phyloP scores from a whole-genome alignment of 2,797 vertebrate species.

The Lepidocolaptes lacrymiger region DNA sequence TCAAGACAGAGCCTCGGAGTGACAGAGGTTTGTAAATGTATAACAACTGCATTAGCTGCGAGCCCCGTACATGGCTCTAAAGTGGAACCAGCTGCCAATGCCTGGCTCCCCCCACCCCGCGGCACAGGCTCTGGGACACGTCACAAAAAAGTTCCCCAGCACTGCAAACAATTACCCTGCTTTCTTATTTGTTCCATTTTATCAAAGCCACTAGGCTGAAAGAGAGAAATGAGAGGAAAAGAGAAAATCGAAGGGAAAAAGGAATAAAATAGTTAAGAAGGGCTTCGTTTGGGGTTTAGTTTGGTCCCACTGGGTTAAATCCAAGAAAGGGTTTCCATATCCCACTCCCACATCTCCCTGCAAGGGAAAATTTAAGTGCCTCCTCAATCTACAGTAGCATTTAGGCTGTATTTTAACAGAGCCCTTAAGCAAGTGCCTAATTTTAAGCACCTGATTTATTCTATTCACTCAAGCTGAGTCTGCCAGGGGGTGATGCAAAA shows the following conservation, averaged over 20 bases:
- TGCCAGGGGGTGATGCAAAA: background rate
- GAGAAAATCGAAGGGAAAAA: background rate
- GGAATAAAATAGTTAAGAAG: background rate
- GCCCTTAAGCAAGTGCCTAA: background rate
- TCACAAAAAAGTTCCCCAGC: constrained; percentile 1
- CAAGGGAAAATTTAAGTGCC: background rate
- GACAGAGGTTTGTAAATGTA: background rate
- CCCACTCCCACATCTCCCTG: background rate
- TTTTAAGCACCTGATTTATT: constrained; percentile 1
- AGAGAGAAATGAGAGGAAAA: background rate
- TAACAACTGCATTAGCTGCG: background rate
- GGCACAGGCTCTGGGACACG: constrained; percentile 29
- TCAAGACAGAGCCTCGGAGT: background rate
- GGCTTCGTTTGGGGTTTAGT: background rate
- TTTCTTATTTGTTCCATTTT: constrained; percentile 1
- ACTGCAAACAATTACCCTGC: constrained; percentile 53
- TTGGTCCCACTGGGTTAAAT: background rate
- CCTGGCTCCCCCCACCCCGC: background rate
- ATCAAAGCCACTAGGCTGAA: background rate
- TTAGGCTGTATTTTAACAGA: background rate
- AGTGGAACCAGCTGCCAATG: constrained; percentile 57
- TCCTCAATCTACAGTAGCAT: background rate
- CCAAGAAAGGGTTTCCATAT: background rate
- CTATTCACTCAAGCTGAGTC: background rate
- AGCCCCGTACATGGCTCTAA: background rate